These are phyloP conservation scores for Catotricha subobsoleta DNA, from an alignment of 2,888 invertebrate genomes.

Conservation along the genomic window DNA sequence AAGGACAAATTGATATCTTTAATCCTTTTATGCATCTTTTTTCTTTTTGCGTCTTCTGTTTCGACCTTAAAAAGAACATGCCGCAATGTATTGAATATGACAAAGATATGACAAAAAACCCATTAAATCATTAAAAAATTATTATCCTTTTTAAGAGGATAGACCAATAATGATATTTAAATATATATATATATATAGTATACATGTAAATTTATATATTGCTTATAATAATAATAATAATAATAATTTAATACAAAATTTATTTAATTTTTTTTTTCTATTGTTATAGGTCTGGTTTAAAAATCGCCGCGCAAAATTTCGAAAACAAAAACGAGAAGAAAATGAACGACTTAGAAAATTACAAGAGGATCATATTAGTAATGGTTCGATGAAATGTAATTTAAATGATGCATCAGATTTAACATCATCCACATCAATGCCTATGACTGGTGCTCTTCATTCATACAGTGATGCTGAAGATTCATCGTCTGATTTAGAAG, in stretches of 20 bases:
- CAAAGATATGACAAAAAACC: background rate
- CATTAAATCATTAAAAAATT: slow-evolving; percentile 4
- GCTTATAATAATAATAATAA: no score
- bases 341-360: slow-evolving; percentile 65
- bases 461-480: slow-evolving; percentile 45
- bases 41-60: background rate
- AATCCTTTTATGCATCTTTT: slow-evolving; percentile 7
- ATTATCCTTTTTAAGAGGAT: slow-evolving; percentile 6
- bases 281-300: slow-evolving; percentile 84
- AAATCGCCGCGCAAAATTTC: slow-evolving; percentile 89
- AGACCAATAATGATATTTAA: no score
- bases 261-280: slow-evolving; percentile 16
- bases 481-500: slow-evolving; percentile 65
- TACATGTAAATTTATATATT: no score
- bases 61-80: background rate
- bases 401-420: slow-evolving; percentile 15
- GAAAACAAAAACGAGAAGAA: slow-evolving; percentile 83
- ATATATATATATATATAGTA: no score
- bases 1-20: slow-evolving; percentile 7
- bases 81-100: background rate
- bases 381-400: slow-evolving; percentile 23
- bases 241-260: no score
- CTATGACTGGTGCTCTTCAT: slow-evolving; percentile 11
- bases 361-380: slow-evolving; percentile 50
- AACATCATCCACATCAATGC: slow-evolving; percentile 2